phyloP scores from a whole-genome alignment of 2,888 invertebrate genomes.

The Dilophus febrilis region DNA sequence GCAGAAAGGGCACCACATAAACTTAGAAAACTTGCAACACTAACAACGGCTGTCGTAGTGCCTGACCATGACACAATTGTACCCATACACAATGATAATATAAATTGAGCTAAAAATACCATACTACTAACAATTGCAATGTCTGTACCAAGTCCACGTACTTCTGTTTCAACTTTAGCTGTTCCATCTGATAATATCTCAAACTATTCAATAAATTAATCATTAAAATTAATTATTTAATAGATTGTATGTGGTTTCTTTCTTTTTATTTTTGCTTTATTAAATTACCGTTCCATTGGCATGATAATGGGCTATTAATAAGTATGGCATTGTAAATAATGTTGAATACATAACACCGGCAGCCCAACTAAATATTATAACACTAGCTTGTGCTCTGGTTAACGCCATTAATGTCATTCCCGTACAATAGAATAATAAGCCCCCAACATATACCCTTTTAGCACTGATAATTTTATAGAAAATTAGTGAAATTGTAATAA shows the following conservation, averaged over 20 bases:
- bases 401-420: conserved; percentile 81
- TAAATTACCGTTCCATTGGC: conserved; percentile 64
- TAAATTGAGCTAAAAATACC: conserved; percentile 89
- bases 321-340: conserved; percentile 91
- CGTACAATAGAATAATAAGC: conserved; percentile 69
- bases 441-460: conserved; percentile 71
- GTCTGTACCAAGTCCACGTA: conserved; percentile 88
- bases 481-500: too few species aligned
- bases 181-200: conserved; percentile 38
- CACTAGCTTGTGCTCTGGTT: conserved; percentile 56
- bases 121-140: conserved; percentile 88
- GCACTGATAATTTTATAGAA: conserved; percentile 65
- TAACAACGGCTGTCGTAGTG: conserved; percentile 77
- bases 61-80: conserved; percentile 62
- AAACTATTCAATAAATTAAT: conserved; percentile 34
- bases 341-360: conserved; percentile 97
- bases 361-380: conserved; percentile 78
- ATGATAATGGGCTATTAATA: conserved; percentile 87
- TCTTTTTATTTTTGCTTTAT: too few species aligned
- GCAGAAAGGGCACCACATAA: conserved; percentile 73
- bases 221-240: not conserved
- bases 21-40: conserved; percentile 67
- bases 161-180: conserved; percentile 37
- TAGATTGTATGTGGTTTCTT: conserved; percentile 2
- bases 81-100: conserved; percentile 75